phyloP scores from a whole-genome alignment of 2,113 vertebrate species.

The Tringa solitaria region DNA sequence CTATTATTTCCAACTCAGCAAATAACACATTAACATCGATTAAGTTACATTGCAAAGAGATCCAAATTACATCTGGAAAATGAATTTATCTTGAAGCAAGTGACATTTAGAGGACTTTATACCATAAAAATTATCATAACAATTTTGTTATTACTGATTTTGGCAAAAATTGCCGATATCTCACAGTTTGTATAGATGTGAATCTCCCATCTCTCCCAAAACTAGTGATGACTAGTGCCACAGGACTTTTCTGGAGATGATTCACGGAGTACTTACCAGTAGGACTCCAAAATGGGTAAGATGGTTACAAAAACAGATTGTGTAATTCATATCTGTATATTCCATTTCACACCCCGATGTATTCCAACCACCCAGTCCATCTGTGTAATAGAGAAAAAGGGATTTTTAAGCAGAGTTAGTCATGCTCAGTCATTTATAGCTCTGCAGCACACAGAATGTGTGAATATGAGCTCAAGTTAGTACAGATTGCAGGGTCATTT shows the following conservation, averaged over 20 bases:
- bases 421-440: conserved; percentile 65
- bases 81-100: neutral
- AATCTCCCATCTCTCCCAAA: neutral
- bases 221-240: neutral
- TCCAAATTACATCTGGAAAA: neutral
- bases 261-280: conserved; percentile 80
- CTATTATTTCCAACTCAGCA: neutral
- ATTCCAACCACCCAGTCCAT: conserved; percentile 87
- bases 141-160: neutral
- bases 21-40: neutral
- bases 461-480: conserved; percentile 58
- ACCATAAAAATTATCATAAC: neutral
- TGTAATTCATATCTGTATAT: conserved; percentile 75
- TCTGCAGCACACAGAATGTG: conserved; percentile 31
- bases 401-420: conserved; percentile 70
- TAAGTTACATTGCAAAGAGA: neutral
- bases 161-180: neutral
- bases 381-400: conserved; percentile 70
- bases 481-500: conserved; percentile 52
- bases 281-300: conserved; percentile 92
- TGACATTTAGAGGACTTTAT: neutral
- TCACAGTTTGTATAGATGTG: neutral
- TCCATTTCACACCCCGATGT: conserved; percentile 76
- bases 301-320: conserved; percentile 87
- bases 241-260: neutral